These are phyloP conservation scores for Galeruca laticollis DNA, from an alignment of 2,888 invertebrate species.

Conservation along the genomic window DNA sequence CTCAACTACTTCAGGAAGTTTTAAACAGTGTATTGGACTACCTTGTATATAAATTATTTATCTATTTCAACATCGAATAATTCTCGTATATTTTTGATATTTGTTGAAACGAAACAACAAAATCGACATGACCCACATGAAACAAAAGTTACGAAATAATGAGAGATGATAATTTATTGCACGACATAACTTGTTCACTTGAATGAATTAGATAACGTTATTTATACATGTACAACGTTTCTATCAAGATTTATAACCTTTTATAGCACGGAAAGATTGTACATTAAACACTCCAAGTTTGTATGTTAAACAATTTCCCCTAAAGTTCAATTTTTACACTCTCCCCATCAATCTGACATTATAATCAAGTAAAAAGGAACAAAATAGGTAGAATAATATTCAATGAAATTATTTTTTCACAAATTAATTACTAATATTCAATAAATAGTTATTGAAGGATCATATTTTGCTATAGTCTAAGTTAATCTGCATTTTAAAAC, in stretches of 20 bases:
- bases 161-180: constrained; percentile 27
- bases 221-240: not conserved
- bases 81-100: not conserved
- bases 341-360: no score
- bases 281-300: not conserved
- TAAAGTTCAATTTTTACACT: no score
- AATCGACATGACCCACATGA: constrained; percentile 23
- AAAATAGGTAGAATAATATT: no score
- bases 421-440: no score
- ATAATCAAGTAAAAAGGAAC: no score
- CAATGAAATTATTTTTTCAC: not conserved
- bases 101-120: not conserved
- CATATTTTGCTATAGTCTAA: no score
- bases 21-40: no score
- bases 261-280: not conserved
- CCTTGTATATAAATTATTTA: no score
- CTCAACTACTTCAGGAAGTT: no score
- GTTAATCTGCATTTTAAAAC: no score
- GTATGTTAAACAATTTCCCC: not conserved
- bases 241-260: constrained; percentile 9
- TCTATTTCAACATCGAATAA: no score
- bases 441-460: no score
- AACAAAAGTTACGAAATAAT: constrained; percentile 18
- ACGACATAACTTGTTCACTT: constrained; percentile 10
- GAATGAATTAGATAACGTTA: constrained; percentile 12